A percentile compares a stretch with the other conserved stretches of the same genome.
Evolutionary conservation across 2,888 invertebrate species (phyloP).

Genomic region (Noctua janthe): DNA sequence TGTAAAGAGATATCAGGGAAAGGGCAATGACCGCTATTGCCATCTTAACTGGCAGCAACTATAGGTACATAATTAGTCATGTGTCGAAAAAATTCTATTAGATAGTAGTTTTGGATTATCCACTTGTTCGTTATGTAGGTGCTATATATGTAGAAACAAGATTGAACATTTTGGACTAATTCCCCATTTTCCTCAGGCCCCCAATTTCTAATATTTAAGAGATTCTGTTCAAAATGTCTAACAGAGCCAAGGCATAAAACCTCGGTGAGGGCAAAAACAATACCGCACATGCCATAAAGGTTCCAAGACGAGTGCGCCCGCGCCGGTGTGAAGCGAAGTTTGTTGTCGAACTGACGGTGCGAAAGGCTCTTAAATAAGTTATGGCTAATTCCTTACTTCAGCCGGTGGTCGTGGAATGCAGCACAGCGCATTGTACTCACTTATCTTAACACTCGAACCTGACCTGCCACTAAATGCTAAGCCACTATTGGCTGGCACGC

Average conservation of each 20-base stretch:
- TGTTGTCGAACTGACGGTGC: conserved; percentile 65
- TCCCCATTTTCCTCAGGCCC: background rate
- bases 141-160: background rate
- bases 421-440: conserved; percentile 72
- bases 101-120: background rate
- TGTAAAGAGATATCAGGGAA: no score
- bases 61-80: background rate
- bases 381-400: conserved; percentile 80
- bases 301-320: conserved; percentile 59
- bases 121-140: background rate
- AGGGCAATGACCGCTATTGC: no score
- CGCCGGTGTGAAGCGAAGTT: conserved; percentile 66
- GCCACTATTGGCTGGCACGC: conserved; percentile 52
- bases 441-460: conserved; percentile 82
- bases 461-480: conserved; percentile 65
- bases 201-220: conserved; percentile 2
- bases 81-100: background rate
- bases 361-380: conserved; percentile 80
- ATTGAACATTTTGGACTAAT: background rate
- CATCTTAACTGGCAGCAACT: no score
- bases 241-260: conserved; percentile 41
- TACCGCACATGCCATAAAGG: conserved; percentile 66
- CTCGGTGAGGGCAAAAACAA: conserved; percentile 67
- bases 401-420: conserved; percentile 80
- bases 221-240: conserved; percentile 40